Evolutionary conservation across 2,888 invertebrate genomes (phyloP).

Genomic region (Oegoconia quadripuncta): DNA sequence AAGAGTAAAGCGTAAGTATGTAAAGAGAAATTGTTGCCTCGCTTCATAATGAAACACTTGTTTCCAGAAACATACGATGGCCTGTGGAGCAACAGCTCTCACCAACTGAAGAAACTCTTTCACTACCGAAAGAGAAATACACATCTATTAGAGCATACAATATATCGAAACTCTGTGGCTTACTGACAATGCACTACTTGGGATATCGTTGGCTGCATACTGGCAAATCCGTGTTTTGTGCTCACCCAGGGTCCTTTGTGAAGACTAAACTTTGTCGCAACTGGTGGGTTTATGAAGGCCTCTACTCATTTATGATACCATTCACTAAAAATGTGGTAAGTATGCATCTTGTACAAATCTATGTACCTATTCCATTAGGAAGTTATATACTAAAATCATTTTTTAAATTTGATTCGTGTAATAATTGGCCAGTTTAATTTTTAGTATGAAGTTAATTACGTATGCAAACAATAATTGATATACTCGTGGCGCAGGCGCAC

Average conservation of each 20-base stretch:
- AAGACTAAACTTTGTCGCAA: slow-evolving; percentile 86
- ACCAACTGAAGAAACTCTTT: slow-evolving; percentile 79
- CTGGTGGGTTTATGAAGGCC: slow-evolving; percentile 90
- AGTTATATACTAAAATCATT: no score
- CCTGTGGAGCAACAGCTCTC: slow-evolving; percentile 40
- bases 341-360: slow-evolving; percentile 13
- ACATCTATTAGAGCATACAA: slow-evolving; percentile 93
- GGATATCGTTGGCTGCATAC: slow-evolving; percentile 83
- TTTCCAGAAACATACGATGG: slow-evolving; percentile 55
- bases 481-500: no score
- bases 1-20: no score
- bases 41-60: not conserved
- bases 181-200: slow-evolving; percentile 81
- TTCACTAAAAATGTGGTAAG: slow-evolving; percentile 95
- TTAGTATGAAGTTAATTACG: no score
- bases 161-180: slow-evolving; percentile 91
- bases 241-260: slow-evolving; percentile 96
- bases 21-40: no score
- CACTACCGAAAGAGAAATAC: slow-evolving; percentile 84
- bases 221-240: slow-evolving; percentile 86
- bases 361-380: not conserved
- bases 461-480: no score
- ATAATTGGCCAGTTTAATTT: no score
- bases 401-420: no score
- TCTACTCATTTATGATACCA: slow-evolving; percentile 89